phyloP scores from a whole-genome alignment of 2,797 vertebrate genomes.

The Melanotaenia pygmaea region DNA sequence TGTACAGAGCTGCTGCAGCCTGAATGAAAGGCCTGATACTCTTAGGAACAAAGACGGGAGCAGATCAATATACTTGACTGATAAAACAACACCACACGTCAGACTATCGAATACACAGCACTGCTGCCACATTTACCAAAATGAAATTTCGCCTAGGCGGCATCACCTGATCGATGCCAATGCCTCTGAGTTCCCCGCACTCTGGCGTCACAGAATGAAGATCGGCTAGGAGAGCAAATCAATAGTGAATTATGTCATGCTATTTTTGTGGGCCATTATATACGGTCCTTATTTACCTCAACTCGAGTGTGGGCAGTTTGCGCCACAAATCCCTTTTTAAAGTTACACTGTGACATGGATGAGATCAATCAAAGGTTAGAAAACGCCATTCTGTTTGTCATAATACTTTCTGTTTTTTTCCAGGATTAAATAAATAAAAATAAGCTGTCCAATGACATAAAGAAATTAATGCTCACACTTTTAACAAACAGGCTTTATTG shows the following conservation, averaged over 20 bases:
- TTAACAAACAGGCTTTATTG: conserved; percentile 4
- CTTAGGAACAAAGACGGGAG: conserved; percentile 25
- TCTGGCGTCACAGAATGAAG: conserved; percentile 63
- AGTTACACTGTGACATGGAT: conserved; percentile 4
- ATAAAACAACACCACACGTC: conserved; percentile 55
- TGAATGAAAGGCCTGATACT: conserved; percentile 34
- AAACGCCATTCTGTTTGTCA: neutral
- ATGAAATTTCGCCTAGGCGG: conserved; percentile 58
- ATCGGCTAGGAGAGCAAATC: conserved; percentile 71
- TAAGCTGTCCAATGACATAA: neutral
- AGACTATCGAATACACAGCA: conserved; percentile 28
- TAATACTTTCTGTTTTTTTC: too few relatives aligned
- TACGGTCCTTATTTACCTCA: conserved; percentile 69
- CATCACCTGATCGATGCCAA: conserved; percentile 67
- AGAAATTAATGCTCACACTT: neutral
- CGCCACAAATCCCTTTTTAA: conserved; percentile 8
- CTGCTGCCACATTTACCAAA: conserved; percentile 51
- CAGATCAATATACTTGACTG: conserved; percentile 61
- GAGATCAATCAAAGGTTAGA: conserved; percentile 14
- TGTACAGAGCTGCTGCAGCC: conserved; percentile 3
- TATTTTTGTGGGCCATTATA: conserved; percentile 77
- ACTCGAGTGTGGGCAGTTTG: conserved; percentile 30
- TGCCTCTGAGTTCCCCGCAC: conserved; percentile 53
- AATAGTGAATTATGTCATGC: conserved; percentile 83
- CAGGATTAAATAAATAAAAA: too few relatives aligned